Evolutionary conservation across 1,140 invertebrate genomes (phyloP).

Genomic region (Alviniconcha marisindica): DNA sequence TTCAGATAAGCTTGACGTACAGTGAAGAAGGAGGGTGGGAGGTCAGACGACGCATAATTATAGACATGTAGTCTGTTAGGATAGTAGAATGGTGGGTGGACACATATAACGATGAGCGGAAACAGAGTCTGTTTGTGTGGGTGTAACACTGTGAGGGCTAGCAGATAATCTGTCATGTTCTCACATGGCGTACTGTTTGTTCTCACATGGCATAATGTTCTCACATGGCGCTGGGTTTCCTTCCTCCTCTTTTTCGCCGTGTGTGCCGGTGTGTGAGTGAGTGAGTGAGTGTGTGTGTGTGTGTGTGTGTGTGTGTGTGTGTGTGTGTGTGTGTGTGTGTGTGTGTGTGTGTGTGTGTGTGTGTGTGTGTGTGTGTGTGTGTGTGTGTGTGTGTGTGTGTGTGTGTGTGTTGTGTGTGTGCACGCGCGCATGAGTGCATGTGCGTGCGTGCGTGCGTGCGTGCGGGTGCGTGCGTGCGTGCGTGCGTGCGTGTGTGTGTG

Average conservation of each 20-base stretch:
- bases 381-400: background rate
- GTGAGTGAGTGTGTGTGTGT: background rate
- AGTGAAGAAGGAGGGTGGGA: too few relatives aligned
- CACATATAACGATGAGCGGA: too few relatives aligned
- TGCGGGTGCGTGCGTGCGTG: slow-evolving; percentile 6
- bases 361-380: background rate
- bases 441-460: background rate
- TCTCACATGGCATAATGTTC: background rate
- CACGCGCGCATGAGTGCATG: background rate
- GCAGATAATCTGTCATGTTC: too few relatives aligned
- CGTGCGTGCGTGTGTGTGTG: background rate
- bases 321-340: background rate
- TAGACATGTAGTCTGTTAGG: too few relatives aligned
- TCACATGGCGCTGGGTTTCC: background rate
- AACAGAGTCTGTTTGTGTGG: too few relatives aligned
- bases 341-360: background rate
- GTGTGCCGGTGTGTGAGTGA: background rate
- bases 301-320: background rate
- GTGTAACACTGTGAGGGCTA: too few relatives aligned
- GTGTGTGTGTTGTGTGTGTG: background rate
- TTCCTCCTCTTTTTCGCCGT: background rate
- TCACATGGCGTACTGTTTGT: too few relatives aligned
- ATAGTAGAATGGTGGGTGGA: too few relatives aligned
- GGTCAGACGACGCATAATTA: too few relatives aligned
- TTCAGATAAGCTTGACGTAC: too few relatives aligned